Base-by-base conservation (phyloP, 2,888 invertebrate species). In the Andrena fulva region DNA sequence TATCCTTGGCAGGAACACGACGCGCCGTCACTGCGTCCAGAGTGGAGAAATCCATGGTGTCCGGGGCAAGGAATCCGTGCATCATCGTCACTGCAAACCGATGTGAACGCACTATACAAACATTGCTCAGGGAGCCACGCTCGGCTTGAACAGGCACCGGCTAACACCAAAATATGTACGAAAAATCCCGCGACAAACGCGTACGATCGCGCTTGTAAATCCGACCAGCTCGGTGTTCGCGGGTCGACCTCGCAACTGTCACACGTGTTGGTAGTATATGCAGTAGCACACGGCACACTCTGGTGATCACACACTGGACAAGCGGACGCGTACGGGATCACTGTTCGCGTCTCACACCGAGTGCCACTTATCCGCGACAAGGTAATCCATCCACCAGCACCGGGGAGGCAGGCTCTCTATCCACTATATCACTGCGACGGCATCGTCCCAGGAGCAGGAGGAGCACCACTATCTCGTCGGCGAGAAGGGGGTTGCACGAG, bases 1-100 rank as follows among this genome's bases (percentile, higher is more conserved):
- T 67, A 80, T 82, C 64, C 74, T 33, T 20, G 27, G 7, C 2
- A 16, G 24, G n/a, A 6, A 60, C 29, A 64, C 73, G 79, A 20
- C 62, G 70, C 69, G 56, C 54, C 50, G 52, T 50, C 69, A 67
- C 52, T 29, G 79, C 70, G 72, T 73, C 62, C 62, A 59, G 56
- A 29, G 16, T 8, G 64, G 70, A 72, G 76, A 87, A 87, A 88
- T 88, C 88, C 88, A 77, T 84, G 80, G 67, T 75, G 79, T 69
- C 52, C 69, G 68, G 66, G 63, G 60, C 50, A 50, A 66, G 60
- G 56, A 73, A 87, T 87, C 85, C 79, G 73, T 71, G 48, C 80
- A 81, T 87, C 77, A 84, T 87, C 79, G 83, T 87, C 85, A 74
- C 78, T 78, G 48, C 2, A 31, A 62, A 78, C 79, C 71, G 60